Percentiles rank a stretch among this genome's conserved stretches.
Conservation (phyloP, 1,140 invertebrate species). For the Thaumetopoea pityocampa region DNA sequence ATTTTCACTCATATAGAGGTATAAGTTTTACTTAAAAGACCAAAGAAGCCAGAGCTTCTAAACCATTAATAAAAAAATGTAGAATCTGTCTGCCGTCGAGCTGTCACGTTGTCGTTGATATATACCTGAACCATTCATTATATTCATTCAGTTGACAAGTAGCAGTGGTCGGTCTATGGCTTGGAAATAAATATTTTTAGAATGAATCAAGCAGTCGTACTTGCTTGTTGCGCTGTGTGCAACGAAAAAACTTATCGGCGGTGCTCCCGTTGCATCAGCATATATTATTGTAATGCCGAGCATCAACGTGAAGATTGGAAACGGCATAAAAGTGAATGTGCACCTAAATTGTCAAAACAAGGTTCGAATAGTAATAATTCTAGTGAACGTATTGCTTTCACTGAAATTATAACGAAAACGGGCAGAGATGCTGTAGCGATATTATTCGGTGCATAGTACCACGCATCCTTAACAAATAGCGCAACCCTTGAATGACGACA, state of each 20-base stretch:
- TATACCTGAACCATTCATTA: no score
- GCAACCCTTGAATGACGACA: no score
- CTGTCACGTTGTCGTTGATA: conserved; percentile 24
- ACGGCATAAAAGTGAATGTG: conserved; percentile 80
- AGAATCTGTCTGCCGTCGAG: conserved; percentile 1
- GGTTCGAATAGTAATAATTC: conserved; percentile 39
- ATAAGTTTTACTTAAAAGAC: background rate
- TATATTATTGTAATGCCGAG: conserved; percentile 86
- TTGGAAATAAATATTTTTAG: conserved; percentile 67
- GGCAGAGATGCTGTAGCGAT: no score
- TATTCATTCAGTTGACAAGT: conserved; percentile 27
- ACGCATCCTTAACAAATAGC: no score
- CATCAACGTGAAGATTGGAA: conserved; percentile 88
- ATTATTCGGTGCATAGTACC: no score
- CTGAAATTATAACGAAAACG: no score
- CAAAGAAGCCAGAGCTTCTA: no score
- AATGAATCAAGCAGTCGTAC: conserved; percentile 68
- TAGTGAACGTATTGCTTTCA: conserved; percentile 34
- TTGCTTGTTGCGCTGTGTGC: conserved; percentile 82
- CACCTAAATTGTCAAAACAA: conserved; percentile 57
- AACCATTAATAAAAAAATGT: no score
- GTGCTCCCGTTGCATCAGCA: conserved; percentile 83
- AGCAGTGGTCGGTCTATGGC: conserved; percentile 33
- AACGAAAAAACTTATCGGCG: conserved; percentile 81
- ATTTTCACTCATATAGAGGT: no score